Evolutionary conservation across 1,140 invertebrate genomes (phyloP).

Genomic region (Antheraea mylitta): DNA sequence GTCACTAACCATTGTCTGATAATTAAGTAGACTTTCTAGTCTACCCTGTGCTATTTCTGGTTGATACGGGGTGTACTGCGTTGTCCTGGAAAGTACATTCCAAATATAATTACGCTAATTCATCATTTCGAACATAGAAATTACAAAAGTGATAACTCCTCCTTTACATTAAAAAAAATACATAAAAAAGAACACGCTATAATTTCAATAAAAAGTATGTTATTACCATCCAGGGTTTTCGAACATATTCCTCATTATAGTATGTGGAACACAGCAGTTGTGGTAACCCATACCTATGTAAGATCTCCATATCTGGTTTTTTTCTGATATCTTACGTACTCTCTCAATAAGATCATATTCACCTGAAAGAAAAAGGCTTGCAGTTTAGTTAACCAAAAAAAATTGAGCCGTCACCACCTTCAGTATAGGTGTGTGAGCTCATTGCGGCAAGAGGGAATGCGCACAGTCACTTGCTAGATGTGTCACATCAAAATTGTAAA

Average conservation of each 20-base stretch:
- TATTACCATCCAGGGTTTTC: slow-evolving; percentile 99
- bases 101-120: not conserved
- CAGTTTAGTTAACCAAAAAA: not conserved
- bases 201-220: slow-evolving; percentile 1
- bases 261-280: slow-evolving; percentile 96
- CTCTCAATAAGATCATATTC: slow-evolving; percentile 93
- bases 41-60: slow-evolving; percentile 98
- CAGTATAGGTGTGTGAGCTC: no score
- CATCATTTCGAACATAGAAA: no score
- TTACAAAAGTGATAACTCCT: no score
- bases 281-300: slow-evolving; percentile 99
- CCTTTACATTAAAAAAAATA: no score
- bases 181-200: no score
- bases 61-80: slow-evolving; percentile 93
- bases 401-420: no score
- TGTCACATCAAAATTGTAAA: no score
- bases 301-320: slow-evolving; percentile 96
- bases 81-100: slow-evolving; percentile 81
- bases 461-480: no score
- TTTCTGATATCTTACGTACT: slow-evolving; percentile 88
- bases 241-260: slow-evolving; percentile 98
- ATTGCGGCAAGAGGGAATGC: no score
- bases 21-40: slow-evolving; percentile 97
- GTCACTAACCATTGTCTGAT: slow-evolving; percentile 98
- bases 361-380: slow-evolving; percentile 79